Conservation (phyloP, 2,797 vertebrate genomes). For the Spatula clypeata region DNA sequence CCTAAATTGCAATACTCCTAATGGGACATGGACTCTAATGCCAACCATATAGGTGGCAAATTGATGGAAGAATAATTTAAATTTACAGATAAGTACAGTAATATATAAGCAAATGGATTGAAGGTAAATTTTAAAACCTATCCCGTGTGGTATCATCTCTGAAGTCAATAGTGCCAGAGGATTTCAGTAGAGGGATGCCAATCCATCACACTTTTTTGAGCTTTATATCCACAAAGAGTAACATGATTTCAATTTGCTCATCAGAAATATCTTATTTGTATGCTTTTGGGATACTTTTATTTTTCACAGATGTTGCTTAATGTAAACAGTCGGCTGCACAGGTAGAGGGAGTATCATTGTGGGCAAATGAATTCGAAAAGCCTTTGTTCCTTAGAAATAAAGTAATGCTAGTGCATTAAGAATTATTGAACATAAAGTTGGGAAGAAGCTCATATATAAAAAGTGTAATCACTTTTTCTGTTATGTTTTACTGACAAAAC, state of each 20-base stretch:
- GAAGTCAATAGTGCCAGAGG: neutral
- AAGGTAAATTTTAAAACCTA: neutral
- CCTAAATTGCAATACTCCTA: neutral
- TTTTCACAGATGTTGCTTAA: neutral
- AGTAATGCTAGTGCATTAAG: neutral
- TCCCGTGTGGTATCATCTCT: neutral
- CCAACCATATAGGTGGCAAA: neutral
- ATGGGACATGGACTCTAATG: neutral
- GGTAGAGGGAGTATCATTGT: neutral
- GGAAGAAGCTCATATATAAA: neutral
- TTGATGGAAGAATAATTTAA: neutral
- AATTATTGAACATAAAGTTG: neutral
- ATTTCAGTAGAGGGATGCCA: neutral
- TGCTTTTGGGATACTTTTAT: neutral
- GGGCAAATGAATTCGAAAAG: neutral
- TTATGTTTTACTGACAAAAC: neutral
- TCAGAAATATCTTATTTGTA: neutral
- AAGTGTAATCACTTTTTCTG: neutral
- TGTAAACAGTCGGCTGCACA: neutral
- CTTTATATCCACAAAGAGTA: neutral
- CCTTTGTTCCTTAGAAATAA: neutral
- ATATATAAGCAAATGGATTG: neutral
- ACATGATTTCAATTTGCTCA: neutral
- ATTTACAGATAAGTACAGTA: neutral
- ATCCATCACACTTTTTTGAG: neutral